A percentile compares a stretch with the other conserved stretches of the same genome.
These are phyloP conservation scores for Morpho helenor DNA, from an alignment of 2,888 invertebrate species.

Conservation along the genomic window DNA sequence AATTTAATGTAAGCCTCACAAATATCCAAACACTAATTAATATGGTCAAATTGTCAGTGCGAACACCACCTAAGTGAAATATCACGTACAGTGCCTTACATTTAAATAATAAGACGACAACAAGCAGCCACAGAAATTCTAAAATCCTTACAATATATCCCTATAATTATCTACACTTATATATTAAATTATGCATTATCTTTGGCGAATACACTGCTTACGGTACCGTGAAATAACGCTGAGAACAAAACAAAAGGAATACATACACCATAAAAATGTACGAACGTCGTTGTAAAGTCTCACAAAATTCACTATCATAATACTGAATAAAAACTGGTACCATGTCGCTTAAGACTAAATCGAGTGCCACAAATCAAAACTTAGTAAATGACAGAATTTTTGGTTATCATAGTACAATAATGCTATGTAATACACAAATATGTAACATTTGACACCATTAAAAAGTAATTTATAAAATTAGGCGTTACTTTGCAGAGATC, in stretches of 20 bases:
- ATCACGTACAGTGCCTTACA: constrained; percentile 1
- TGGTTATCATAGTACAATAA: no score
- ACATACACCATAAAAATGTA: constrained; percentile 47
- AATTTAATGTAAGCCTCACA: no score
- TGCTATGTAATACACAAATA: no score
- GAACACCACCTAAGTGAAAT: neutral
- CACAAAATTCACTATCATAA: constrained; percentile 68
- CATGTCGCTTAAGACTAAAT: constrained; percentile 49
- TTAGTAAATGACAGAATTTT: constrained; percentile 1
- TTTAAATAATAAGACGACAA: constrained; percentile 11
- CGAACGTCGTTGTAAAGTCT: constrained; percentile 73
- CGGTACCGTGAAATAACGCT: constrained; percentile 54
- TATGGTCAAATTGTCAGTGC: neutral
- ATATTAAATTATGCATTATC: constrained; percentile 72
- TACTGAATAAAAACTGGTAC: constrained; percentile 71
- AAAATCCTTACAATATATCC: constrained; percentile 21
- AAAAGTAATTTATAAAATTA: no score
- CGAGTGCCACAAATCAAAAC: constrained; percentile 3
- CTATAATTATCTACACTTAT: constrained; percentile 41
- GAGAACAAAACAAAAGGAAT: constrained; percentile 36
- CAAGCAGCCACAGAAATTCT: constrained; percentile 23
- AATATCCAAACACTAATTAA: no score
- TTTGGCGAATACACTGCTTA: constrained; percentile 76
- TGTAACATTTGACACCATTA: no score
- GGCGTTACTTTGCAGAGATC: no score